Evolutionary conservation across 2,113 vertebrate genomes (phyloP), one percentile per base, ranked within the genome.

Genomic region (Silurus glanis): DNA sequence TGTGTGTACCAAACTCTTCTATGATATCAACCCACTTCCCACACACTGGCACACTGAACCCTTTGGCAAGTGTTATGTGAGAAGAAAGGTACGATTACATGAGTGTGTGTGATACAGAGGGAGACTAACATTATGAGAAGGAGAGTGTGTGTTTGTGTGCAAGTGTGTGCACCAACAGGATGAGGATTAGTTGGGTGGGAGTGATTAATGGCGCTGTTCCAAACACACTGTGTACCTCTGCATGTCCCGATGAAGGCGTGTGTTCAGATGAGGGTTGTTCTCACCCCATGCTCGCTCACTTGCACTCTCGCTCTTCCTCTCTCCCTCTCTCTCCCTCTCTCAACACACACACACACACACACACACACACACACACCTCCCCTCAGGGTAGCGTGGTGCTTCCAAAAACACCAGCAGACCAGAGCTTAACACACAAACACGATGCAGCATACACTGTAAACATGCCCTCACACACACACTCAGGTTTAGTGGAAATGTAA

Each of bases 131-230:
- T 9, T 45, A 6, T 28, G 69, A 47, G 5, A 47, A 19, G 7
- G 17, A 47, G 6, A 17, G 67, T 47, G 45, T 47, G 45, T 64
- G 59, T 81, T 0, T 49, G 0, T 37, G 21, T 25, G 0, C 75
- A 21, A 28, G 56, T 61, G 83, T 62, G 51, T 71, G 12, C n/a
- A n/a, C 64, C 61, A 82, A 82, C 47, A 69, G 82, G 82, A 55
- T 83, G 6, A 67, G 82, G 82, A 59, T n/a, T 82, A 82, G 21
- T 23, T 83, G 71, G 56, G 83, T 75, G 55, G 53, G 56, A 49
- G 71, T 84, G 71, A 84, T 75, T 49, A 51, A 84, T 84, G 69
- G 83, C 28, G 62, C 28, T 84, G 83, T 84, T 84, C 25, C 51
- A 71, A 21, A 23, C 61, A 82, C 45, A 83, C 67, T 45, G 51